Evolutionary conservation across 35 echinoderm and acorn worm genomes (phyloP), one percentile per base, ranked within the genome.

Genomic region (Ophiothrix spiculata): DNA sequence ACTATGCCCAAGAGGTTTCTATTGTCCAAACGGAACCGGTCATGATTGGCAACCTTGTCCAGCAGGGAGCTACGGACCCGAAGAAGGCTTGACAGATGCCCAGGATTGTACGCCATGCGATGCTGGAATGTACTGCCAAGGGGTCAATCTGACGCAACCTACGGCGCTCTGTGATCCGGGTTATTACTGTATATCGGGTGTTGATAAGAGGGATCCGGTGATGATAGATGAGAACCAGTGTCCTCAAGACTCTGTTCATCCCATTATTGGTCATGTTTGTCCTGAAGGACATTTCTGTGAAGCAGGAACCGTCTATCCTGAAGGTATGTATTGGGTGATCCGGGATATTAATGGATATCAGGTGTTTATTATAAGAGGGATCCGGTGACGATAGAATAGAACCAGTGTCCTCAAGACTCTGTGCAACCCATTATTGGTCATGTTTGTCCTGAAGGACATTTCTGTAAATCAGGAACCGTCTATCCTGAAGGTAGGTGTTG

Each of bases 1-100:
- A 21, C 41, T 73, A 0, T 98, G 95, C 77, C 88, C 95, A 21
- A 56, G 34, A 33, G 88, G 95, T 10, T 98, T 86, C 92, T 94
- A 84, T 79, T 93, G 91, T 86, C 95, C 95, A 21, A 98, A 98
- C 77, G 91, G 89, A 32, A 98, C 91, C 6, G 95, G 95, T 16
- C 95, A 93, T 41, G 95, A 98, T 75, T 93, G 92, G 88, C 91
- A 94, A 36, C 88, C 95, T 0, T 98, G 95, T 83, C 95, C 95
- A 16, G 92, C 88, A 15, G 95, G 91, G 29, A 94, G 89, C 31
- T 98, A 91, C 45, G 92, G 89, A 25, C 40, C 46, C 31, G n/a
- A 75, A 29, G 79, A 56, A 35, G 88, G 91, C 33, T 89, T 98
- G 14, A 81, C 95, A 3, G 64, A 75, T 19, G 91, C 85, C 0